Evolutionary conservation across 1,140 invertebrate genomes (phyloP), one percentile per base, ranked within the genome.

Genomic region (Leptopilina clavipes): DNA sequence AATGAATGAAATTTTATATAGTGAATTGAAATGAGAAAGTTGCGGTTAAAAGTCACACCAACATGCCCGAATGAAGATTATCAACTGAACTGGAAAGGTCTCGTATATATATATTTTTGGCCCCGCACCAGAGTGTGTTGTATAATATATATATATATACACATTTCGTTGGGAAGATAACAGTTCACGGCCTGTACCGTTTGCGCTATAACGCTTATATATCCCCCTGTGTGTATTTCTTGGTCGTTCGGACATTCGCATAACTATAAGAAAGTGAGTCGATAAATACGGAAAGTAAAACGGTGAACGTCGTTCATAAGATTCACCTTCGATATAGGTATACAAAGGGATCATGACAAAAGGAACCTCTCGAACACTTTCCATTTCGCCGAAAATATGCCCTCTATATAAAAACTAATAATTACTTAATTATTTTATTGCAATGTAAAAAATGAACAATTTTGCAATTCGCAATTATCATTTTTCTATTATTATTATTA

Each of bases 151-250:
- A 31, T 31, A 31, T 31, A 31, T 6, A 1, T 31, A 40, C 75
- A 76, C 78, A 77, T 81, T 56, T 81, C 81, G 77, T 79, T 76
- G 73, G 70, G 70, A 40, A 82, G 84, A 86, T 87, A 87, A 87
- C 86, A 87, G 86, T 87, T 85, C 85, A 86, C 79, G 65, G 78
- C 76, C 43, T 85, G 83, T 87, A 87, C 85, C 86, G 86, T 87
- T 86, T 75, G 78, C 79, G 82, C 81, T 86, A 40, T 40, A 86
- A 83, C 85, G 86, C 85, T n/a, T n/a, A n/a, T n/a, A n/a, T 87
- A 87, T 85, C 81, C 43, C 54, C 9, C 37, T 40, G 37, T 31
- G 5, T 14, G 14, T 22, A 44, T 19, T 79, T 76, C 78, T 70
- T 76, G 70, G 72, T 80, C 75, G 75, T 80, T 75, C 59, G 76